Evolutionary conservation across 2,888 invertebrate genomes (phyloP), one percentile per base, ranked within the genome.

Genomic region (Euspilapteryx auroguttella): DNA sequence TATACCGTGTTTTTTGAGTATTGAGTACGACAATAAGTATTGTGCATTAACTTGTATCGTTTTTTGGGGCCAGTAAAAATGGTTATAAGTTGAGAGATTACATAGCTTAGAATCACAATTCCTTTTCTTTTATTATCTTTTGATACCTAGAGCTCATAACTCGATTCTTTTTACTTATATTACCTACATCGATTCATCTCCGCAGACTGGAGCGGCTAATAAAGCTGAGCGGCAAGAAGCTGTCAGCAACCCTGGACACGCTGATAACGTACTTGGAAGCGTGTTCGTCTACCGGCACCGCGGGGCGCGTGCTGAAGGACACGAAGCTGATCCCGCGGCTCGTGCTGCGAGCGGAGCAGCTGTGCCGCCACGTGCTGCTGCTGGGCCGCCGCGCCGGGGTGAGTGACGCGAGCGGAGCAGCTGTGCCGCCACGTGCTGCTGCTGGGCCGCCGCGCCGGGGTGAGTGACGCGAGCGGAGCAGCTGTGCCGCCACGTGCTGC

Each of bases 381-480:
- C 63, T 85, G n/a, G 73, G 79, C 1, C 79, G 69, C 29, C 83
- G 80, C 40, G 80, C 86, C 86, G 6, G 77, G 79, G 26, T 76
- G 85, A 1, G 79, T 86, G 29, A 69, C 79, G 25, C 83, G 81
- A 42, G 79, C 82, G 2, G 86, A 86, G 49, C 78, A 78, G 41
- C 85, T 84, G 46, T 71, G 71, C 38, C 81, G 79, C 40, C 66
- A 73, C 29, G 68, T 84, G 21, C 68, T 80, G 34, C 41, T 79
- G 32, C 63, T 85, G n/a, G 73, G 79, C 1, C 79, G 69, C 29
- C 83, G 80, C 40, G 80, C 86, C 86, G 6, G 77, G 79, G 26
- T 76, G 85, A 1, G 79, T 86, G 29, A 69, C 79, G 25, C 83
- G 81, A 42, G 79, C 82, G 2, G 86, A 86, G 49, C 78, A 78